These are phyloP conservation scores for Erebia epiphron DNA, from an alignment of 2,888 invertebrate species.

Conservation along the genomic window DNA sequence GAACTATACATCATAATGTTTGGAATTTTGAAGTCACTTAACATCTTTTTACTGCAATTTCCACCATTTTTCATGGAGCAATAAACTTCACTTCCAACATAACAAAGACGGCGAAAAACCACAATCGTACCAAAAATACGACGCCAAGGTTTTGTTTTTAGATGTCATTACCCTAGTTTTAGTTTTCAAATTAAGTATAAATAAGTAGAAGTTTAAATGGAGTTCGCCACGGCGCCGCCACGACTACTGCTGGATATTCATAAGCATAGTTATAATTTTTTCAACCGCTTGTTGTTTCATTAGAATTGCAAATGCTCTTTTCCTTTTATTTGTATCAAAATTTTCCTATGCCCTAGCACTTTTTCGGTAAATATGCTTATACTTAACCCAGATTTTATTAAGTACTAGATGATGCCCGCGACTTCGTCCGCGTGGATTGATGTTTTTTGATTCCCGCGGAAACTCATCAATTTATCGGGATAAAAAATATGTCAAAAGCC, in stretches of 20 bases:
- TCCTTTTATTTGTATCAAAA: constrained; percentile 20
- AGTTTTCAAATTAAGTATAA: constrained; percentile 27
- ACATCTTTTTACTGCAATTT: not conserved
- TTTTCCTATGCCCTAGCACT: not conserved
- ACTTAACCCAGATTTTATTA: not conserved
- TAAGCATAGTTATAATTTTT: constrained; percentile 29
- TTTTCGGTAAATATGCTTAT: not conserved
- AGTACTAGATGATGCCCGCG: no score
- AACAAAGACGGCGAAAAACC: not conserved
- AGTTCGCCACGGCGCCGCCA: constrained; percentile 24
- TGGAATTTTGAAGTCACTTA: not conserved
- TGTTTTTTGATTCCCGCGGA: no score
- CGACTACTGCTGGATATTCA: constrained; percentile 34
- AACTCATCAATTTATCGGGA: no score
- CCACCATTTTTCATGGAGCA: not conserved
- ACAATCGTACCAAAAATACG: constrained; percentile 11
- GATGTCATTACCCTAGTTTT: constrained; percentile 30
- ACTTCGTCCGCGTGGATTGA: no score
- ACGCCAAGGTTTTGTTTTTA: constrained; percentile 18
- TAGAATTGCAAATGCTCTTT: constrained; percentile 27
- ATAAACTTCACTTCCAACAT: constrained; percentile 1
- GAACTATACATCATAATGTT: no score
- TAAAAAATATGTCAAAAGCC: no score
- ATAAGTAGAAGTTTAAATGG: constrained; percentile 24
- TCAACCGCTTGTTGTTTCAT: constrained; percentile 23